phyloP scores from a whole-genome alignment of 2,113 vertebrate species.

The Periophthalmodon schlosseri region DNA sequence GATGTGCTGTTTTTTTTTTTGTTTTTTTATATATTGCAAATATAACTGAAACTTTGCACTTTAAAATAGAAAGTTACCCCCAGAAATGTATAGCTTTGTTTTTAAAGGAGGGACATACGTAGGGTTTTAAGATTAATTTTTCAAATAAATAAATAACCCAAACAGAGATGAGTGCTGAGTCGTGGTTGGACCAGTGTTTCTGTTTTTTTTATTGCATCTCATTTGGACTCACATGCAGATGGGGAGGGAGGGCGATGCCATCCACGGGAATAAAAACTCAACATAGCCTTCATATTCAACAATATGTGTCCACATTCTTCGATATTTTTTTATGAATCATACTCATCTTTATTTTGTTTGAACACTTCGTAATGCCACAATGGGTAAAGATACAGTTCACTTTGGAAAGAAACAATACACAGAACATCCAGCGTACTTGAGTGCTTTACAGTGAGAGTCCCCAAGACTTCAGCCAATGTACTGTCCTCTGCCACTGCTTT shows the following conservation, averaged over 20 bases:
- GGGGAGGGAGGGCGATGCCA: conserved; percentile 45
- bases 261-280: conserved; percentile 46
- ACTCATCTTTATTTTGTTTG: conserved; percentile 64
- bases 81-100: not conserved
- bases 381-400: conserved; percentile 90
- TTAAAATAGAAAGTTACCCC: not conserved
- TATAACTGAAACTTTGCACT: conserved; percentile 5
- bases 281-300: conserved; percentile 61
- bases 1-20: not conserved
- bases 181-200: conserved; percentile 55
- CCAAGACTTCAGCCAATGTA: conserved; percentile 75
- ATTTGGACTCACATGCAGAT: conserved; percentile 78
- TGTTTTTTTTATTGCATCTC: conserved; percentile 78
- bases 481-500: conserved; percentile 73
- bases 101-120: not conserved
- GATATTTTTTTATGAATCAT: conserved; percentile 35
- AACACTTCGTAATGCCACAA: conserved; percentile 77
- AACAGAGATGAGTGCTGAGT: conserved; percentile 49
- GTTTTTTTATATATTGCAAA: not conserved
- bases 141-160: conserved; percentile 14
- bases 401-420: conserved; percentile 88
- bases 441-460: conserved; percentile 60
- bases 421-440: conserved; percentile 84
- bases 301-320: conserved; percentile 55
- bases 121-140: not conserved